phyloP scores from a whole-genome alignment of 2,797 vertebrate genomes.

The Darevskia nairensis region DNA sequence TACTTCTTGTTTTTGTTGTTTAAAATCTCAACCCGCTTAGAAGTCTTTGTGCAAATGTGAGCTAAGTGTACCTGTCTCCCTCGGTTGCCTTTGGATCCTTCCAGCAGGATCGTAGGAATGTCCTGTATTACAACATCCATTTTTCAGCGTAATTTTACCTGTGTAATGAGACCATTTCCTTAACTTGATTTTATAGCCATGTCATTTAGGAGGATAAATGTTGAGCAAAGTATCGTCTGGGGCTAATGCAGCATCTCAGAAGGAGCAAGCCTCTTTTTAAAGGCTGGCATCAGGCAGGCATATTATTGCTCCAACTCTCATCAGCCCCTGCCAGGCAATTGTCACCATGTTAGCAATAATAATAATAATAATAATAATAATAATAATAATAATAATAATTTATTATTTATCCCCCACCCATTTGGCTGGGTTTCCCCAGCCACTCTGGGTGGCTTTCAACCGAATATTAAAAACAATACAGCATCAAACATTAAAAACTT shows the following conservation, averaged over 20 bases:
- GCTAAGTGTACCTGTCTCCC: not conserved
- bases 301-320: no score
- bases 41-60: not conserved
- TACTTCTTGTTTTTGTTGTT: not conserved
- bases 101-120: not conserved
- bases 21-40: not conserved
- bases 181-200: conserved; percentile 18
- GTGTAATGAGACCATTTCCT: conserved; percentile 39
- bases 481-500: no score
- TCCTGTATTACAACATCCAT: not conserved
- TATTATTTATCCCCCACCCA: no score
- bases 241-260: conserved; percentile 6
- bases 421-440: no score
- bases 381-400: no score
- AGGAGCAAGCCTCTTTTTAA: conserved; percentile 33
- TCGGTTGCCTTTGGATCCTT: conserved; percentile 6
- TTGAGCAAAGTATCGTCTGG: conserved; percentile 19
- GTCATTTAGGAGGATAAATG: conserved; percentile 27
- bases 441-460: no score
- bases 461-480: no score
- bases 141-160: not conserved
- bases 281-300: conserved; percentile 53
- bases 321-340: no score
- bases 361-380: no score
- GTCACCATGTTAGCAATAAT: no score